Percentiles rank a stretch among this genome's conserved stretches.
Conservation (phyloP, 2,113 vertebrate genomes). For the Ictalurus furcatus region DNA sequence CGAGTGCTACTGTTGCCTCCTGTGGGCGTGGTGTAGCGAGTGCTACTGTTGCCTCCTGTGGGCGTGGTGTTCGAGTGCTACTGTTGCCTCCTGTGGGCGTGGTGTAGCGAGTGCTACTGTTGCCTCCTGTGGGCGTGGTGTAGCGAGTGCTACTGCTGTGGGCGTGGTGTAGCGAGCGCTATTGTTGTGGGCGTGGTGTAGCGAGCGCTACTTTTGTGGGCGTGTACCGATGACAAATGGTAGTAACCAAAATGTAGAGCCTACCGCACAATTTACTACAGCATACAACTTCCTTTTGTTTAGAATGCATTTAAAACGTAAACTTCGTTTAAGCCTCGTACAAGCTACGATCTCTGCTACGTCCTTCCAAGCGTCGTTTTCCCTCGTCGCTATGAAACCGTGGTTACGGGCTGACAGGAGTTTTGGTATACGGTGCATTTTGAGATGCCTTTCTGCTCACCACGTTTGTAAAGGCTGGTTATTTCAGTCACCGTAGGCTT, state of each 20-base stretch:
- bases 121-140: not conserved
- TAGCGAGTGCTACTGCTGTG: not conserved
- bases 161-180: no score
- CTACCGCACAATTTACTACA: not conserved
- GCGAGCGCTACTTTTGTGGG: no score
- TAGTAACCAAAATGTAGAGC: not conserved
- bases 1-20: no score
- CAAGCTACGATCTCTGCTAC: not conserved
- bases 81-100: no score
- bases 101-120: no score
- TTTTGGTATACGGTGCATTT: not conserved
- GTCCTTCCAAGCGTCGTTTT: no score
- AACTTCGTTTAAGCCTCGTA: not conserved
- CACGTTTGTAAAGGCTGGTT: not conserved
- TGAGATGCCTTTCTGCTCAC: not conserved
- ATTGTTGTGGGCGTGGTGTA: not conserved
- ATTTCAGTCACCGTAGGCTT: not conserved
- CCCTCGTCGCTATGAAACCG: not conserved
- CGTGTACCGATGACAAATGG: not conserved
- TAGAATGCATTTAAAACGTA: not conserved
- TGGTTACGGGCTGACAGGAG: not conserved
- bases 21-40: no score
- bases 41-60: no score
- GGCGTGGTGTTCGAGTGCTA: no score
- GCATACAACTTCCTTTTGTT: not conserved